Evolutionary conservation across 1,140 invertebrate genomes (phyloP), one percentile per base, ranked within the genome.

Genomic region (Hylaeus volcanicus): DNA sequence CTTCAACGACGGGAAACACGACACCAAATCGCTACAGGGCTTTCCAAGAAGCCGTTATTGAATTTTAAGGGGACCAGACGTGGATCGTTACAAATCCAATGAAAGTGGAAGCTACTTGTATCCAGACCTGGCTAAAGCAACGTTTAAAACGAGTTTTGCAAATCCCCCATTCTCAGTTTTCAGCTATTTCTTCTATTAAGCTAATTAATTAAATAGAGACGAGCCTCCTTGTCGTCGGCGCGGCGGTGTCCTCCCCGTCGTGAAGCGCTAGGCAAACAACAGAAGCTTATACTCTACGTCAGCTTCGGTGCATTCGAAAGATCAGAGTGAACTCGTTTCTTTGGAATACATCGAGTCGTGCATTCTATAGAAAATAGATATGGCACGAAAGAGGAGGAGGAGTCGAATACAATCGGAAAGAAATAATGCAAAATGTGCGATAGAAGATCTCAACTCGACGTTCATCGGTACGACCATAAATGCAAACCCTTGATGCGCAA

Each of bases 151-250:
- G 11, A 53, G 12, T n/a, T 8, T 26, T 39, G 48, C 15, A 26
- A 26, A 37, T 60, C 45, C 41, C 15, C 6, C 37, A 3, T 37
- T 12, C 26, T 39, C n/a, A 5, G 61, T 39, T 0, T 26, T 45
- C 37, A 26, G 15, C 14, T 70, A 26, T 12, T 79, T 15, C 6
- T 39, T 65, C 41, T 74, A 74, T 66, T 37, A 73, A 56, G 41
- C 53, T 79, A 79, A 79, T 74, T 74, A 79, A 79, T 74, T 79
- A 79, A 74, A 74, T 79, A 74, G 77, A 5, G 6, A 8, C 14
- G 41, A 51, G 65, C 37, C 37, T 48, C 12, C 5, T 37, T 64
- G 39, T 39, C 15, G 26, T 63, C 64, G 55, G 68, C 58, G 45
- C 39, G 55, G 68, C 58, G 45, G 48, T 71, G 61, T 79, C 43